Evolutionary conservation across 1,140 invertebrate genomes (phyloP), one percentile per base, ranked within the genome.

Genomic region (Brachionus plicatilis): DNA sequence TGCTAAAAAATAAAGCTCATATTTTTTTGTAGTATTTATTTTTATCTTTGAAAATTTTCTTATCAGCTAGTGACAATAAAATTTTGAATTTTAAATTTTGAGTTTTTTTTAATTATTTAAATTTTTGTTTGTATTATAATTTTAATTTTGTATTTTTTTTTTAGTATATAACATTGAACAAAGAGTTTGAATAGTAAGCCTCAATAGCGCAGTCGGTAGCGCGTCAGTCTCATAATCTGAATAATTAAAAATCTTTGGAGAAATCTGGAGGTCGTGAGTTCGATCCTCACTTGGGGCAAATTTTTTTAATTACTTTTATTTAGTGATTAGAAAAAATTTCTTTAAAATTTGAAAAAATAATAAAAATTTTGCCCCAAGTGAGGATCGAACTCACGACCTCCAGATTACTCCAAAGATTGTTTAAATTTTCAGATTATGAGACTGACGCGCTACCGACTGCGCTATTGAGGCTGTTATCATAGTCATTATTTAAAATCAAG

Each of bases 151-250:
- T n/a, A 50, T 53, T 79, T 41, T 8, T 79, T 3, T 27, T 14
- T 8, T 50, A 33, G 29, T 2, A 24, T 27, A 47, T 53, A 20
- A n/a, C 47, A 53, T 79, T 79, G 14, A 27, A 53, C 3, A 33
- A 33, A 50, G 20, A 4, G 4, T 79, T 80, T 14, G 3, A 65
- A 41, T 65, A n/a, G 41, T 12, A 72, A 82, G 79, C 79, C 79
- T 82, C 79, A 82, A 82, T 82, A 82, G 79, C 79, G 79, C 79
- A 82, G 79, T 82, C 53, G 79, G 79, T 82, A 82, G 79, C 79
- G 79, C 79, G 79, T 82, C 79, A 82, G 79, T 82, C 79, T 82
- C 79, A 82, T 82, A 82, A 82, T 82, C 79, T 82, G 33, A 50
- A 45, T 37, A 65, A 11, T 24, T 37, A 82, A 27, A 65, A 37